These are phyloP conservation scores for Atopsyche davidsoni DNA, from an alignment of 1,140 invertebrate species.

Conservation along the genomic window DNA sequence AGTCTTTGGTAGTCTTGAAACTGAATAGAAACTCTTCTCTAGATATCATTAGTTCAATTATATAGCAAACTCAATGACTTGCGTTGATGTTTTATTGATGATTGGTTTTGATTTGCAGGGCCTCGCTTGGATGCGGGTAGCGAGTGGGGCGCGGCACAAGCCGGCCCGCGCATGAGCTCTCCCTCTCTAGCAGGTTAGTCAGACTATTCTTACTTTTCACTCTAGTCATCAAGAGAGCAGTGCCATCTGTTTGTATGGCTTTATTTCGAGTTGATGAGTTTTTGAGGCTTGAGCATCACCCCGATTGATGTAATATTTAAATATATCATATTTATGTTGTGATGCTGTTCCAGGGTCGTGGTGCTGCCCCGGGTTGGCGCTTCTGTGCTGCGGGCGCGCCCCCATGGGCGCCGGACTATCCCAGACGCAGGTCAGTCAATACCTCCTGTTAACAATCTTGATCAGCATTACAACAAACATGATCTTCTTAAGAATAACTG, in stretches of 20 bases:
- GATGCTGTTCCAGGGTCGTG: conserved; percentile 25
- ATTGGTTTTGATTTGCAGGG: background rate
- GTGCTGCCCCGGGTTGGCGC: conserved; percentile 42
- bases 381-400: conserved; percentile 42
- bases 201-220: background rate
- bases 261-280: background rate
- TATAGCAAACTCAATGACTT: background rate
- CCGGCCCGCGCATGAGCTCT: conserved; percentile 24
- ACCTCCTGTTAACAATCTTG: background rate
- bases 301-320: background rate
- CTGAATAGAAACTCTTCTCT: background rate
- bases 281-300: background rate
- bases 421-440: conserved; percentile 37
- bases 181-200: conserved; percentile 24
- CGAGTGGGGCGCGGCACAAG: conserved; percentile 12
- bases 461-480: background rate
- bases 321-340: conserved; percentile 1
- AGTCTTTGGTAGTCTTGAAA: background rate
- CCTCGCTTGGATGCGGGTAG: conserved; percentile 23
- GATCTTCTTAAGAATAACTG: background rate
- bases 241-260: background rate
- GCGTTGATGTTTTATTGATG: background rate
- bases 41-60: background rate
- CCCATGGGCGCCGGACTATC: conserved; percentile 48
- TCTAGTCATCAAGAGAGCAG: background rate